Evolutionary conservation across 2,888 invertebrate genomes (phyloP), one percentile per base, ranked within the genome.

Genomic region (Agonopterix subpropinquella): DNA sequence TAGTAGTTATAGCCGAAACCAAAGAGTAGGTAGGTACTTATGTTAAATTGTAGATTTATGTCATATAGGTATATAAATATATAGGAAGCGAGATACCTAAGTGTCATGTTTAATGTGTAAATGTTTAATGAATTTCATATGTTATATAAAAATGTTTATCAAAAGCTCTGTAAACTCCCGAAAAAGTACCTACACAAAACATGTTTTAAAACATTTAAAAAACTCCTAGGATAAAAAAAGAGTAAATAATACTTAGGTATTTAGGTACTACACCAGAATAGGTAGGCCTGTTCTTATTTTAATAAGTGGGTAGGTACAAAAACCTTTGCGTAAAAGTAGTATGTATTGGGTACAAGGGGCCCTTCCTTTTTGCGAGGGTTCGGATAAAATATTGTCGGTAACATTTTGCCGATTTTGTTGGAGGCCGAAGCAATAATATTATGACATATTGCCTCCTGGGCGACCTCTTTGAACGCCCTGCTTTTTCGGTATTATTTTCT

Each of bases 361-460:
- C 76, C 74, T 73, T 63, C 57, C 50, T 58, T 52, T 65, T 67
- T 60, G 63, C 59, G 71, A 73, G 78, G 81, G 78, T 70, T 60
- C 70, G 67, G 67, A 81, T 86, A 82, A 85, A 83, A 83, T 86
- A 86, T 81, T 73, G 77, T 70, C 70, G 78, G 77, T 70, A 76
- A 75, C 77, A 73, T 77, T 76, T 66, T 64, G 73, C 67, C 76
- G 70, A 77, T 78, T 81, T 75, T 67, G 73, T 77, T 60, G 72
- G 73, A 80, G 82, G 78, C 76, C 73, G 62, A 67, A 72, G 82
- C 81, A 85, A 86, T 87, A 86, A 86, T 85, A 85, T 86, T 87
- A 80, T 86, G 85, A 87, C 83, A 77, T 83, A 88, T 87, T 82
- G 80, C 84, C 77, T 77, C 72, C 70, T 62, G 57, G 28, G 58